Evolutionary conservation across 2,888 invertebrate genomes (phyloP).

Genomic region (Apomyelois bistriatella): DNA sequence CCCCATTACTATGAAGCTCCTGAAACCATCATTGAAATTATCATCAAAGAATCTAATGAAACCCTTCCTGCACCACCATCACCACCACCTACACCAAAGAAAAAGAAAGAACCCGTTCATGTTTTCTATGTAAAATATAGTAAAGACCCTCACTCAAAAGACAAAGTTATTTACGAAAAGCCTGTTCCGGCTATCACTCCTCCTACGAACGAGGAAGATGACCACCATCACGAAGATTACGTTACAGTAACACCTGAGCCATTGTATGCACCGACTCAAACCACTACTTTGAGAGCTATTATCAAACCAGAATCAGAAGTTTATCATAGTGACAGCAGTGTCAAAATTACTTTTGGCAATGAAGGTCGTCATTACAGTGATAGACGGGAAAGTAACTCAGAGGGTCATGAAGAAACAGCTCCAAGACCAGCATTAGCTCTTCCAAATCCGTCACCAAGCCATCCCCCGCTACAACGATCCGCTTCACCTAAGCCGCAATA

Average conservation of each 20-base stretch:
- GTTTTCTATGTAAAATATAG: constrained; percentile 95
- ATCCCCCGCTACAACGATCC: constrained; percentile 49
- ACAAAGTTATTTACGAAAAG: constrained; percentile 88
- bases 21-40: constrained; percentile 95
- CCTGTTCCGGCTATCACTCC: constrained; percentile 90
- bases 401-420: constrained; percentile 81
- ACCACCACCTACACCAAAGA: constrained; percentile 70
- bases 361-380: constrained; percentile 75
- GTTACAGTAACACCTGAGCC: constrained; percentile 78
- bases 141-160: constrained; percentile 87
- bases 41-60: constrained; percentile 94
- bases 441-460: constrained; percentile 57
- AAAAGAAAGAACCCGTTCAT: constrained; percentile 90
- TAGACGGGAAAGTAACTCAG: constrained; percentile 55
- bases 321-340: constrained; percentile 89
- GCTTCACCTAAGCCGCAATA: constrained; percentile 48
- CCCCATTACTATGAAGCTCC: constrained; percentile 86
- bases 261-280: constrained; percentile 77
- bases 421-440: constrained; percentile 82
- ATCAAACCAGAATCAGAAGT: constrained; percentile 93
- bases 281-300: constrained; percentile 90
- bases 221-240: constrained; percentile 76
- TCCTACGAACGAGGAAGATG: constrained; percentile 82
- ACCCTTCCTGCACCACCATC: constrained; percentile 85
- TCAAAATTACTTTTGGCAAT: constrained; percentile 90